phyloP scores from a whole-genome alignment of 2,888 invertebrate genomes.

The Onchidella celtica region DNA sequence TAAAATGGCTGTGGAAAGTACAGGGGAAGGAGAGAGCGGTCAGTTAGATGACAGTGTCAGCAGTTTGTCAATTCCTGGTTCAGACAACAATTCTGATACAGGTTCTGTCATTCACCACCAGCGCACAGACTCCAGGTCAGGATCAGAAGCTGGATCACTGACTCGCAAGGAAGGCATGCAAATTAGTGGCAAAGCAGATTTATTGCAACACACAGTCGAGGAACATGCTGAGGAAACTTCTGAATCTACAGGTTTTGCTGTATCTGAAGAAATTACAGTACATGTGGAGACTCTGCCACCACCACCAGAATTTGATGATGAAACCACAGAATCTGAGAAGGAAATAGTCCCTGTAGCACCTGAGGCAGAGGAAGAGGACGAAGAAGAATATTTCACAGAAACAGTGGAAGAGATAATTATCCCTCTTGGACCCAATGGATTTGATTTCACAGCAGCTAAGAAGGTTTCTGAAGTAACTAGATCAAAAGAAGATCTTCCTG shows the following conservation, averaged over 20 bases:
- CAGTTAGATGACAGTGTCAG: conserved; percentile 45
- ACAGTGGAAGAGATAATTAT: conserved; percentile 54
- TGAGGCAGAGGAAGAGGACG: conserved; percentile 52
- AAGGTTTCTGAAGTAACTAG: conserved; percentile 59
- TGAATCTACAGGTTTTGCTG: conserved; percentile 18
- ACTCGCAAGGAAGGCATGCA: conserved; percentile 18
- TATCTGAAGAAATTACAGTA: conserved; percentile 51
- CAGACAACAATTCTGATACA: conserved; percentile 57
- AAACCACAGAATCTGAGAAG: conserved; percentile 44
- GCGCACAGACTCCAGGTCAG: conserved; percentile 48
- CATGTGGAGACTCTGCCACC: conserved; percentile 52
- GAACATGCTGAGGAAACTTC: background rate
- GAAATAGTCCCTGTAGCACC: too few species aligned
- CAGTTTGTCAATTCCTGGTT: conserved; percentile 50
- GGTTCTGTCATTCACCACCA: conserved; percentile 55
- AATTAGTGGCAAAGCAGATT: background rate
- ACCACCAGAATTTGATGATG: conserved; percentile 55
- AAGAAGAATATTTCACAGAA: conserved; percentile 58
- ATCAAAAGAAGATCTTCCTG: background rate
- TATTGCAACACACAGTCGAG: background rate
- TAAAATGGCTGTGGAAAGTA: conserved; percentile 51
- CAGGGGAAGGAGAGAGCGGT: background rate
- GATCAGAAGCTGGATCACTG: conserved; percentile 46
- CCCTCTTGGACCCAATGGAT: conserved; percentile 53
- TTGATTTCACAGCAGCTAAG: conserved; percentile 51